Conservation (phyloP, 2,113 vertebrate species). For the Zingel zingel region DNA sequence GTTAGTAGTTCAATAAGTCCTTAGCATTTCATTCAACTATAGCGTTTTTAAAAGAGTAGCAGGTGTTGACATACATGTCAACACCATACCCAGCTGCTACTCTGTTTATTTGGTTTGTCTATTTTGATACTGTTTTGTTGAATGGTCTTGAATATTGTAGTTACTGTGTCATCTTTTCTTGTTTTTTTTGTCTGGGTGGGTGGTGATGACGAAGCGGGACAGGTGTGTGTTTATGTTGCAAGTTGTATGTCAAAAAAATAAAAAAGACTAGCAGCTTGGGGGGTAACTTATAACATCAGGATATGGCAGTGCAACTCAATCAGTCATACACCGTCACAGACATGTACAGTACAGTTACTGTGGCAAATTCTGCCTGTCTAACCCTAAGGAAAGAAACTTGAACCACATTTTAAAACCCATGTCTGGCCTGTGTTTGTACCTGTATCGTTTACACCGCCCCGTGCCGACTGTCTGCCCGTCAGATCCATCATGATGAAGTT, state of each 20-base stretch:
- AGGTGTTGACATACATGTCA: too few species aligned
- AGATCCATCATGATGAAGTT: slow-evolving; percentile 90
- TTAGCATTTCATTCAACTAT: background rate
- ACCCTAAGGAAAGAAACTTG: slow-evolving; percentile 24
- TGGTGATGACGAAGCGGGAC: too few species aligned
- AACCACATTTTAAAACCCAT: background rate
- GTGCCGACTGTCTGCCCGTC: background rate
- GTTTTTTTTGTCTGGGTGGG: too few species aligned
- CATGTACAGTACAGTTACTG: background rate
- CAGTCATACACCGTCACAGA: background rate
- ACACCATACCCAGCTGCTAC: too few species aligned
- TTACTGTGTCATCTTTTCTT: too few species aligned
- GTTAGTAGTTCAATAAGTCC: background rate
- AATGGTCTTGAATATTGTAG: too few species aligned
- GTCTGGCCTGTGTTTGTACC: slow-evolving; percentile 22
- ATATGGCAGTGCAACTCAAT: background rate
- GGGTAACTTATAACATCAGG: background rate
- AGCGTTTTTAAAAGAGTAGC: too few species aligned
- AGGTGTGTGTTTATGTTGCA: too few species aligned
- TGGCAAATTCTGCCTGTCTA: background rate
- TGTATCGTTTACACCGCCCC: background rate
- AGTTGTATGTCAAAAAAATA: too few species aligned
- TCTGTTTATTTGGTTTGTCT: too few species aligned
- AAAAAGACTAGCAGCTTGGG: background rate
- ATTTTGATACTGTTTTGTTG: background rate